Conservation (phyloP, 2,888 invertebrate genomes). For the Polyommatus icarus region DNA sequence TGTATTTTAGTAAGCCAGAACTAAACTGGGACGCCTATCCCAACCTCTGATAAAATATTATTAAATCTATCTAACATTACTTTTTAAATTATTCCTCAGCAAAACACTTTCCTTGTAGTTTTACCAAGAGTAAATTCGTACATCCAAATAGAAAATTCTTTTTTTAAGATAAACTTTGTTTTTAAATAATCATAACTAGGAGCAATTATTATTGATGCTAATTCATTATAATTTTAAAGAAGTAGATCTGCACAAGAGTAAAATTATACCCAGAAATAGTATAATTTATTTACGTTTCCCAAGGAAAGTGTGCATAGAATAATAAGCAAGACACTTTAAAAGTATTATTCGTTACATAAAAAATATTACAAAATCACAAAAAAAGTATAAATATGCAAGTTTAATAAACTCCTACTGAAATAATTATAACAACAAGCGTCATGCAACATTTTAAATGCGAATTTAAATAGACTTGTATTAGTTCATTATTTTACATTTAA, state of each 20-base stretch:
- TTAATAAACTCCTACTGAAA: conserved; percentile 14
- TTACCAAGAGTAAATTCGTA: background rate
- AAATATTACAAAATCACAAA: conserved; percentile 25
- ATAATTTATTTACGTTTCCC: background rate
- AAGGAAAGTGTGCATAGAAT: conserved; percentile 1
- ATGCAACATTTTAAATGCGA: conserved; percentile 30
- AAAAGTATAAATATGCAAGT: conserved; percentile 17
- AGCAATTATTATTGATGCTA: background rate
- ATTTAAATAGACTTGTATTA: conserved; percentile 13
- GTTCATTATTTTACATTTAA: background rate
- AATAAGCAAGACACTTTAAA: conserved; percentile 8
- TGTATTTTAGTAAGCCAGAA: conserved; percentile 24
- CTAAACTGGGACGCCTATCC: background rate
- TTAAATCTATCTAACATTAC: conserved; percentile 25
- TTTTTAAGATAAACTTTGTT: background rate
- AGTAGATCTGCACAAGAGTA: background rate
- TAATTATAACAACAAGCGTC: conserved; percentile 24
- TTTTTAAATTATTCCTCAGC: background rate
- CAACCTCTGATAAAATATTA: conserved; percentile 11
- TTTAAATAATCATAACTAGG: background rate
- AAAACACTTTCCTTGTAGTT: conserved; percentile 2
- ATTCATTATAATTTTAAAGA: background rate
- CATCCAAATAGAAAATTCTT: background rate
- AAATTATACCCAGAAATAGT: background rate
- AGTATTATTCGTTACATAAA: conserved; percentile 22